phyloP scores from a whole-genome alignment of 2,797 vertebrate genomes.

The Eurystomus glaucurus region DNA sequence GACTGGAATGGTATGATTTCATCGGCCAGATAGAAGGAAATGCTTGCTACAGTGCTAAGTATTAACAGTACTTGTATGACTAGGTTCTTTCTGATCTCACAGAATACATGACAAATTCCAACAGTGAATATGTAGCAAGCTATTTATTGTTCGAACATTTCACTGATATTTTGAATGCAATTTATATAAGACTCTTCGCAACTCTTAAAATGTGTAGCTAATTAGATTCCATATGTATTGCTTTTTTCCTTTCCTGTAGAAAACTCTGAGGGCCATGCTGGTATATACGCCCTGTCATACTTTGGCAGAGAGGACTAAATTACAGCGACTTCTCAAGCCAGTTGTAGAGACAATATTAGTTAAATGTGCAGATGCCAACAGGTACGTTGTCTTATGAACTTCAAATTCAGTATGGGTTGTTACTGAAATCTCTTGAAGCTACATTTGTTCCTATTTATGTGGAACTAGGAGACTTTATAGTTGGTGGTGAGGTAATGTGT shows the following conservation, averaged over 20 bases:
- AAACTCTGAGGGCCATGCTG: slow-evolving; percentile 93
- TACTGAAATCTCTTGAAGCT: not conserved
- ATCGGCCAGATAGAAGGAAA: not conserved
- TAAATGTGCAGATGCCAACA: slow-evolving; percentile 93
- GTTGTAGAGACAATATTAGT: slow-evolving; percentile 92
- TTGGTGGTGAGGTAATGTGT: not conserved
- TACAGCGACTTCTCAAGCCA: slow-evolving; percentile 90
- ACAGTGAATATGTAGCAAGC: not conserved
- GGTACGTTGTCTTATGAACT: slow-evolving; percentile 75
- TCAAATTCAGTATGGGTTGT: not conserved
- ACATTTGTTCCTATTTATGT: not conserved
- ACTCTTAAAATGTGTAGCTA: not conserved
- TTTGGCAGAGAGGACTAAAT: slow-evolving; percentile 85
- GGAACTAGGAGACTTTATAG: not conserved
- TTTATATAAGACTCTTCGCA: not conserved
- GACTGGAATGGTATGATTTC: not conserved
- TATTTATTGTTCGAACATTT: not conserved
- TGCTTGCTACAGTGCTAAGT: not conserved
- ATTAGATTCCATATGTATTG: not conserved
- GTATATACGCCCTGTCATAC: slow-evolving; percentile 92
- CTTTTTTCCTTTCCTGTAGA: slow-evolving; percentile 76
- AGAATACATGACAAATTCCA: not conserved
- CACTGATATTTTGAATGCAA: not conserved
- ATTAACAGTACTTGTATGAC: not conserved
- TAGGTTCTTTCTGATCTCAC: not conserved